Percentiles rank a stretch among this genome's conserved stretches.
Conservation (phyloP, 2,888 invertebrate species). For the Pseudanteris insignis region DNA sequence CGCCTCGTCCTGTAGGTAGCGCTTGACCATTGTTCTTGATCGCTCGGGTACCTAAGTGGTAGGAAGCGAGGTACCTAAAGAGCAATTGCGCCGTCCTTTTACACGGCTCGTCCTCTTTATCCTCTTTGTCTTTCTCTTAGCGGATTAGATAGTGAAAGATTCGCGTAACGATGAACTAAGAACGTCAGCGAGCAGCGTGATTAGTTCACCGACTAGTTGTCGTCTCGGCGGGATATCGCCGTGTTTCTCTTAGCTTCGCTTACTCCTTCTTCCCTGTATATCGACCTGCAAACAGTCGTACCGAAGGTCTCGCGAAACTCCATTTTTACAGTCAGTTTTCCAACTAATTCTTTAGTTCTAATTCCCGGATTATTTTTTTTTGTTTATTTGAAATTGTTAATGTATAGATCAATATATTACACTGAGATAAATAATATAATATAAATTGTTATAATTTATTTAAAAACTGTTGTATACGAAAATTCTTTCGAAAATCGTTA, state of each 20-base stretch:
- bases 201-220: constrained; percentile 54
- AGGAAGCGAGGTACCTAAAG: constrained; percentile 30
- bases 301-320: constrained; percentile 13
- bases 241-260: constrained; percentile 38
- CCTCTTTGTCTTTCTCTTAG: constrained; percentile 22
- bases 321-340: constrained; percentile 18
- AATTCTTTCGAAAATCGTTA: too few species aligned
- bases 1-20: constrained; percentile 38
- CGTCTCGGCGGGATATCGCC: constrained; percentile 54
- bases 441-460: too few species aligned
- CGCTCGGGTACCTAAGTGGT: constrained; percentile 36
- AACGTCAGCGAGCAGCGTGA: constrained; percentile 45
- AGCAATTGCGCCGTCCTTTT: constrained; percentile 30
- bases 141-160: constrained; percentile 32
- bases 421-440: too few species aligned
- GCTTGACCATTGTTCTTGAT: constrained; percentile 42
- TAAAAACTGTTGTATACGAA: too few species aligned
- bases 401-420: too few species aligned
- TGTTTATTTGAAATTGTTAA: constrained; percentile 14
- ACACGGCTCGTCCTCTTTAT: constrained; percentile 4
- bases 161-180: constrained; percentile 39
- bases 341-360: neutral
- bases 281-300: constrained; percentile 12
- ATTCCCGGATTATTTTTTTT: neutral
- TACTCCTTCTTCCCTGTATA: constrained; percentile 34